Evolutionary conservation across 2,888 invertebrate species (phyloP).

Genomic region (Apodemia zela): DNA sequence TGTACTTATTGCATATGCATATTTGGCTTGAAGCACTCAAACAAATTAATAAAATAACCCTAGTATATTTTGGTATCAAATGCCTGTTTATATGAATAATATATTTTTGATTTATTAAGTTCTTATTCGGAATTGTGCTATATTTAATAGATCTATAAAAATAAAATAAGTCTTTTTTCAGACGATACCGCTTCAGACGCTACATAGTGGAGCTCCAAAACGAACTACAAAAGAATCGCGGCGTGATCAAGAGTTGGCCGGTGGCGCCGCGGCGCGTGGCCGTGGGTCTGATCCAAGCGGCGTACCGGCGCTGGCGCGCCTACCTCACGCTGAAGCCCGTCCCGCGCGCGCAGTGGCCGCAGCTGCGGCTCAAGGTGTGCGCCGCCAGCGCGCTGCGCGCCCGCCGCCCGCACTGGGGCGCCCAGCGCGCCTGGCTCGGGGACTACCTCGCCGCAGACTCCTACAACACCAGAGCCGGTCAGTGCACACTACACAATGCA

Average conservation of each 20-base stretch:
- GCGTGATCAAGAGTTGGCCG: constrained; percentile 85
- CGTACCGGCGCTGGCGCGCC: constrained; percentile 91
- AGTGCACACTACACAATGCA: constrained; percentile 28
- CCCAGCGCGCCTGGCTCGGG: constrained; percentile 54
- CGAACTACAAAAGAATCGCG: constrained; percentile 48
- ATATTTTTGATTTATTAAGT: too few relatives aligned
- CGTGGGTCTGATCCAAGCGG: constrained; percentile 81
- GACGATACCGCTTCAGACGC: constrained; percentile 65
- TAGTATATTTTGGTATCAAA: too few relatives aligned
- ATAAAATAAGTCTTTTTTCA: constrained; percentile 32
- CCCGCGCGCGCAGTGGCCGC: constrained; percentile 92
- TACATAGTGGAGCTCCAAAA: constrained; percentile 56
- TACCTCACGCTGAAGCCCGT: constrained; percentile 90
- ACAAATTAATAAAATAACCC: too few relatives aligned
- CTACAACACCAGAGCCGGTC: constrained; percentile 58
- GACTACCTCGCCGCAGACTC: constrained; percentile 60
- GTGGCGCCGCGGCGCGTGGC: constrained; percentile 83
- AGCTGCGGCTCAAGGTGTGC: constrained; percentile 81
- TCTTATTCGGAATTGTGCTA: too few relatives aligned
- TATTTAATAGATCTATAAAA: too few relatives aligned
- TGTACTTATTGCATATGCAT: too few relatives aligned
- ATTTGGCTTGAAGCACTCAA: too few relatives aligned
- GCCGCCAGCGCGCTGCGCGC: constrained; percentile 58
- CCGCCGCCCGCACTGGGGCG: constrained; percentile 60
- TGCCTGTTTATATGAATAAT: too few relatives aligned